Percentiles rank a stretch among this genome's conserved stretches.
Conservation (phyloP, 2,113 vertebrate genomes). For the Crypturellus undulatus region DNA sequence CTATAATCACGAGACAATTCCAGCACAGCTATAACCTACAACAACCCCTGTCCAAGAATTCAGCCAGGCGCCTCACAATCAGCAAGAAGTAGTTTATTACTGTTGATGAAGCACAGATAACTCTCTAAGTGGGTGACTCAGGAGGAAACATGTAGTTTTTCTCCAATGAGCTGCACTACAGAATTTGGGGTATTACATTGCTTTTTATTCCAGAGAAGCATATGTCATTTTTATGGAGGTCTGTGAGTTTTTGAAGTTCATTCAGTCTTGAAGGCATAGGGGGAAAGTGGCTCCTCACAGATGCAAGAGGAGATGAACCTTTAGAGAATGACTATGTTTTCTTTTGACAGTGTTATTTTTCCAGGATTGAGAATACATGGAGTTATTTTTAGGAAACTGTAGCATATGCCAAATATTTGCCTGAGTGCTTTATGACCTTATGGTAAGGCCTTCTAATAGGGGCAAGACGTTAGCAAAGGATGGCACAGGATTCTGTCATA, state of each 20-base stretch:
- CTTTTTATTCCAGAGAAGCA: background rate
- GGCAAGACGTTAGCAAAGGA: background rate
- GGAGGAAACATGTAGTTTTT: background rate
- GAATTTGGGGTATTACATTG: background rate
- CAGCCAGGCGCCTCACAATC: background rate
- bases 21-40: background rate
- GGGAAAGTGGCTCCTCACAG: background rate
- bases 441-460: background rate
- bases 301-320: constrained; percentile 41
- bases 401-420: background rate
- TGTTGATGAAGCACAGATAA: constrained; percentile 5
- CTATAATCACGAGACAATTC: background rate
- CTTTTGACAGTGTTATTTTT: constrained; percentile 20
- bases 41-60: constrained; percentile 9
- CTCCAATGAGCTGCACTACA: background rate
- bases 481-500: background rate
- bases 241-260: constrained; percentile 52
- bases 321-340: constrained; percentile 27
- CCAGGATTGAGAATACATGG: background rate
- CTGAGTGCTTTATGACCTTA: background rate
- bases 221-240: background rate
- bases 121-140: background rate
- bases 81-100: background rate
- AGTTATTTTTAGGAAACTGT: background rate
- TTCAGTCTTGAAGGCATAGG: background rate